phyloP scores from a whole-genome alignment of 2,113 vertebrate species.

The Anolis carolinensis region DNA sequence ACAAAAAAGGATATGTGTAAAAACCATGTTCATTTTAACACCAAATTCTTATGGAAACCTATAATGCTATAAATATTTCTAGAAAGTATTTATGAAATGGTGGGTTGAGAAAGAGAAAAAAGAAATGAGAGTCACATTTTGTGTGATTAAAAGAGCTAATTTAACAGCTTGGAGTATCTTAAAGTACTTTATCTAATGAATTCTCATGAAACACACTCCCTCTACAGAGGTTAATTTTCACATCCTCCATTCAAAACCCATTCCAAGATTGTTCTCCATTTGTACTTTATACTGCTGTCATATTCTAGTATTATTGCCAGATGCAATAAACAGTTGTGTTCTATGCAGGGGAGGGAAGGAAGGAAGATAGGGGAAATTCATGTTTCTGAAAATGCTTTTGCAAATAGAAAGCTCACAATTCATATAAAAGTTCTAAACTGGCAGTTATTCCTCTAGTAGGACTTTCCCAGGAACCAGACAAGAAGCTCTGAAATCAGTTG shows the following conservation, averaged over 20 bases:
- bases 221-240: not conserved
- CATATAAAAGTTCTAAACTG: not conserved
- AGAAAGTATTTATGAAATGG: not conserved
- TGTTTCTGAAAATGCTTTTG: not conserved
- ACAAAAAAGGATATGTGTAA: not conserved
- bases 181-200: not conserved
- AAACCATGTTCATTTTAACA: not conserved
- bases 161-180: not conserved
- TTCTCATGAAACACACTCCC: not conserved
- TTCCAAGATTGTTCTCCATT: not conserved
- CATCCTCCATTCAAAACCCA: not conserved
- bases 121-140: not conserved
- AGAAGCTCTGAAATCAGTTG: constrained; percentile 11
- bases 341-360: no score
- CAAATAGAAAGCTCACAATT: not conserved
- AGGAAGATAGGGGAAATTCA: not conserved
- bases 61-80: not conserved
- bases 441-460: not conserved
- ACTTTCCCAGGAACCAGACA: not conserved
- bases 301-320: not conserved
- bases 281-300: not conserved
- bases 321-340: not conserved
- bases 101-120: not conserved
- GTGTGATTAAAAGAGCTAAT: not conserved
- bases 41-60: not conserved